These are phyloP conservation scores for Sander lucioperca DNA, from an alignment of 2,113 vertebrate species.

Conservation along the genomic window DNA sequence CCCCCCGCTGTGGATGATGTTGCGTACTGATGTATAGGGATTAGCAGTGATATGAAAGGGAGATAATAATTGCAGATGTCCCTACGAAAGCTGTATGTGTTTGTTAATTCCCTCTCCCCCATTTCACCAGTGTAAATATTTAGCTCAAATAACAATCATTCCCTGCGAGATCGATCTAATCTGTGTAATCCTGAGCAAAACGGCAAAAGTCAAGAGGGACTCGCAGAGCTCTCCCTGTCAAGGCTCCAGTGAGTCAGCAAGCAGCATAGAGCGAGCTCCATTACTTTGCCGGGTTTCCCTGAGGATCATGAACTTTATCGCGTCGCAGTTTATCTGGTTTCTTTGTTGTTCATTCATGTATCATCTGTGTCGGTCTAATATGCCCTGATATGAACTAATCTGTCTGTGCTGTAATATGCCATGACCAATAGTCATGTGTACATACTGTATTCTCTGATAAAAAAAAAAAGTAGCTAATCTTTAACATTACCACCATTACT, in stretches of 20 bases:
- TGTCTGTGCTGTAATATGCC: background rate
- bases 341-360: slow-evolving; percentile 7
- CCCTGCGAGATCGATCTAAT: slow-evolving; percentile 56
- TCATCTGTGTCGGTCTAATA: slow-evolving; percentile 2
- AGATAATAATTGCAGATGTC: slow-evolving; percentile 54
- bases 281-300: background rate
- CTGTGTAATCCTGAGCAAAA: slow-evolving; percentile 65
- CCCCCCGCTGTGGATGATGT: slow-evolving; percentile 28
- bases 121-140: slow-evolving; percentile 74
- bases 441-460: background rate
- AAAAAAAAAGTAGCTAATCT: background rate
- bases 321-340: background rate
- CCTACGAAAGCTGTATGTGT: slow-evolving; percentile 36
- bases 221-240: slow-evolving; percentile 14
- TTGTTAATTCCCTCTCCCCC: slow-evolving; percentile 59
- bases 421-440: background rate
- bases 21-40: slow-evolving; percentile 43
- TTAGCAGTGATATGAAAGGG: slow-evolving; percentile 57
- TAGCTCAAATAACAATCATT: slow-evolving; percentile 75
- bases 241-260: slow-evolving; percentile 48
- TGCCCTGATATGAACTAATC: background rate
- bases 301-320: slow-evolving; percentile 16
- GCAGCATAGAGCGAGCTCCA: background rate
- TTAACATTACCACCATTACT: background rate
- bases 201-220: slow-evolving; percentile 64